A percentile compares a stretch with the other conserved stretches of the same genome.
These are phyloP conservation scores for Dendroctonus ponderosae DNA, from an alignment of 1,140 invertebrate genomes.

Conservation along the genomic window DNA sequence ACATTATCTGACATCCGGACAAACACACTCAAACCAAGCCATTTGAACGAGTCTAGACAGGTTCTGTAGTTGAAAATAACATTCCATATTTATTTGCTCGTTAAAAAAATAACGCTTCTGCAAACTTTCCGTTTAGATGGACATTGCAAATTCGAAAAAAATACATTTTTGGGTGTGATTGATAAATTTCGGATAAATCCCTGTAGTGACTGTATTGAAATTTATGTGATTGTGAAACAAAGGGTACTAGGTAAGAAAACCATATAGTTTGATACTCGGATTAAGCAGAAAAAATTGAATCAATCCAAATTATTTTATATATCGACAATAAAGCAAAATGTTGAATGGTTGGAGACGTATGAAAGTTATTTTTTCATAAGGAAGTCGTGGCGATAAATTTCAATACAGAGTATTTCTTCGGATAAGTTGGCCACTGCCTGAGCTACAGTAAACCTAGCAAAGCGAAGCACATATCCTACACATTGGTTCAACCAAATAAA, in stretches of 20 bases:
- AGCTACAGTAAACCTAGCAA: conserved; percentile 7
- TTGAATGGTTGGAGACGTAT: not conserved
- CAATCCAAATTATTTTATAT: not conserved
- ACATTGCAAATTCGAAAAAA: not conserved
- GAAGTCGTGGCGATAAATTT: conserved; percentile 38
- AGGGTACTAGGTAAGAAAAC: conserved; percentile 15
- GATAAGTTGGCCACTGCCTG: conserved; percentile 43
- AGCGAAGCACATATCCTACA: too few species aligned
- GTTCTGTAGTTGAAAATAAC: not conserved
- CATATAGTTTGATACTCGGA: not conserved
- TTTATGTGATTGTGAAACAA: conserved; percentile 35
- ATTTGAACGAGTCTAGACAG: not conserved
- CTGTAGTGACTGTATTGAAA: conserved; percentile 44
- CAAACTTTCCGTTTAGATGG: not conserved
- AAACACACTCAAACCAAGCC: too few species aligned
- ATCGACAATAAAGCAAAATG: not conserved
- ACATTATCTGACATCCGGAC: conserved; percentile 9
- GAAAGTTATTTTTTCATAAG: too few species aligned
- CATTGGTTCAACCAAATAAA: too few species aligned
- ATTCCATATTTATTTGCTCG: not conserved
- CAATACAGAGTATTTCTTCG: conserved; percentile 41
- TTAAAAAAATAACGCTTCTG: not conserved
- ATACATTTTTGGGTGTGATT: not conserved
- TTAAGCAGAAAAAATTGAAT: not conserved
- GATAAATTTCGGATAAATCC: not conserved